A percentile compares a stretch with the other conserved stretches of the same genome.
Conservation (phyloP, 2,888 invertebrate species). For the Quadroppia sp. region DNA sequence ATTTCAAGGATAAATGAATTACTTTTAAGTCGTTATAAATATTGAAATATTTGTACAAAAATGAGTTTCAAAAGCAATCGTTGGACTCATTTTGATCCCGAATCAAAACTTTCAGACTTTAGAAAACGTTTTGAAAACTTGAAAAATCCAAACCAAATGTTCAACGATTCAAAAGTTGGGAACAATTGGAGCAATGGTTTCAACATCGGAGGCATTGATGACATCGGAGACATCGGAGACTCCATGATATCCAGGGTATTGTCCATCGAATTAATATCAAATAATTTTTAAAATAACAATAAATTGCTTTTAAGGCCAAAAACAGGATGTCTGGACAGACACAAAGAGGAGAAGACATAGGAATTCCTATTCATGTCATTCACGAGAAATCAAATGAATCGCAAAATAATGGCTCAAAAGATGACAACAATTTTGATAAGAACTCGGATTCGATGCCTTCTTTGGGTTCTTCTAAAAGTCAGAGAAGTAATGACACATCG, state of each 20-base stretch:
- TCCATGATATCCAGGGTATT: too few relatives aligned
- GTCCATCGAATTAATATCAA: too few relatives aligned
- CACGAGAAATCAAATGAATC: background rate
- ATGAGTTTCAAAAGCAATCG: conserved; percentile 13
- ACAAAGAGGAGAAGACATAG: background rate
- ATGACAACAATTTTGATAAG: too few relatives aligned
- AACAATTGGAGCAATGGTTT: background rate
- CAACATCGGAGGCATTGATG: too few relatives aligned
- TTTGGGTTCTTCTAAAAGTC: background rate
- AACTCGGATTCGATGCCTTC: background rate
- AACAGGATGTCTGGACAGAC: too few relatives aligned
- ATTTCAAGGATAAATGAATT: too few relatives aligned
- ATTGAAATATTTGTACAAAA: background rate
- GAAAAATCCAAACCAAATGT: too few relatives aligned
- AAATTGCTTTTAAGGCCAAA: too few relatives aligned
- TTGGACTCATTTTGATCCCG: background rate
- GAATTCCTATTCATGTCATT: background rate
- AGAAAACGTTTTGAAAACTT: background rate
- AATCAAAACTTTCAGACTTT: background rate
- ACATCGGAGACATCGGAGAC: too few relatives aligned
- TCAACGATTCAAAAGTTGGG: too few relatives aligned
- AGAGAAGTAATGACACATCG: background rate
- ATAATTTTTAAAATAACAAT: too few relatives aligned
- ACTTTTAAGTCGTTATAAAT: too few relatives aligned
- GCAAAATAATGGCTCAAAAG: background rate